Conservation (phyloP, 2,888 invertebrate genomes). For the Amiota mariae region DNA sequence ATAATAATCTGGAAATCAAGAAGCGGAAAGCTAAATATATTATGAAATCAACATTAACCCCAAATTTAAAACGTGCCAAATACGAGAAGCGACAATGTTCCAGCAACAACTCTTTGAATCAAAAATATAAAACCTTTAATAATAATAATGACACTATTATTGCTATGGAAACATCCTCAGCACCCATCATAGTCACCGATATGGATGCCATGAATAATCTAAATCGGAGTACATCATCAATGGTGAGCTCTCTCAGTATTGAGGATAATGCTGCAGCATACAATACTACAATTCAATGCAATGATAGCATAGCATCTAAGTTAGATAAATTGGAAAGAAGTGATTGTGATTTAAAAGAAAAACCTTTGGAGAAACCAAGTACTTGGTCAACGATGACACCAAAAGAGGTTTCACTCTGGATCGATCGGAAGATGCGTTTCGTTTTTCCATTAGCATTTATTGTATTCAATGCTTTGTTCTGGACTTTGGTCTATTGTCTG, state of each 20-base stretch:
- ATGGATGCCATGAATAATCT: conserved; percentile 47
- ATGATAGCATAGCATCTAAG: conserved; percentile 19
- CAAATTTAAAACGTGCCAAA: conserved; percentile 80
- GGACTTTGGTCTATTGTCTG: conserved; percentile 82
- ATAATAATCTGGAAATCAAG: conserved; percentile 74
- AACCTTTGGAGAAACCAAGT: conserved; percentile 40
- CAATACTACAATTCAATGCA: conserved; percentile 22
- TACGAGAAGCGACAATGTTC: conserved; percentile 77
- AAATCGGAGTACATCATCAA: conserved; percentile 33
- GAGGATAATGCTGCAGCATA: conserved; percentile 48
- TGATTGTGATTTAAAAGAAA: neutral
- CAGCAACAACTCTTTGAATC: conserved; percentile 47
- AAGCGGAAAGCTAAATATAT: conserved; percentile 85
- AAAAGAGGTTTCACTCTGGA: conserved; percentile 90
- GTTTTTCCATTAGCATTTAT: conserved; percentile 86
- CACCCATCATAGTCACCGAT: conserved; percentile 80
- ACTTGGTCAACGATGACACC: conserved; percentile 89
- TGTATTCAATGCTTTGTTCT: conserved; percentile 86
- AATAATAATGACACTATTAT: conserved; percentile 51
- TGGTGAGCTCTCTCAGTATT: conserved; percentile 42
- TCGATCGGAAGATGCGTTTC: conserved; percentile 83
- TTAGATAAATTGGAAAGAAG: conserved; percentile 67
- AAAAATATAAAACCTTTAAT: conserved; percentile 57
- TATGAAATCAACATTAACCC: conserved; percentile 86
- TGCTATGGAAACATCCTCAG: conserved; percentile 75